Percentiles rank a stretch among this genome's conserved stretches.
phyloP scores from a whole-genome alignment of 2,113 vertebrate genomes.

The Cavia porcellus region DNA sequence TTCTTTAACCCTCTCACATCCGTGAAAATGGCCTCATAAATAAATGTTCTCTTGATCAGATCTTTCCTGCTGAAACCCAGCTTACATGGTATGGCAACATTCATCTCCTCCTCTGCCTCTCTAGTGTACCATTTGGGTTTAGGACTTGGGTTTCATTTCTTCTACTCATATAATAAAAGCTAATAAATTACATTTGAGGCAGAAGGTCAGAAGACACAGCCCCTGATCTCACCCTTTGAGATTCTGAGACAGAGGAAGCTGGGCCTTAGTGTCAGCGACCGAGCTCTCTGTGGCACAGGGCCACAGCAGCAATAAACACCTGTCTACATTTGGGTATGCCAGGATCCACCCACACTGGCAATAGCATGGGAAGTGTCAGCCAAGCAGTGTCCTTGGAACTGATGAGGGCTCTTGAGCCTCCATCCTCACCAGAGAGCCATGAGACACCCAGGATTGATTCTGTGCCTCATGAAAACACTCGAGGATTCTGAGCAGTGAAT shows the following conservation, averaged over 20 bases:
- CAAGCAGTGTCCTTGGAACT: not conserved
- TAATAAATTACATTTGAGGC: not conserved
- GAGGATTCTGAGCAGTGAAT: not conserved
- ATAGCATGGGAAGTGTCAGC: not conserved
- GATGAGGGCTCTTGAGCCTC: not conserved
- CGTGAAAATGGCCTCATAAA: not conserved
- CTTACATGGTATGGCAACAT: not conserved
- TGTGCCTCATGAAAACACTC: not conserved
- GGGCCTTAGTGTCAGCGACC: not conserved
- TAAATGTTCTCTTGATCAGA: not conserved
- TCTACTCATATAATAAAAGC: not conserved
- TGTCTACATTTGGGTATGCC: not conserved
- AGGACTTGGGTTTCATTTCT: not conserved
- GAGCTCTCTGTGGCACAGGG: not conserved
- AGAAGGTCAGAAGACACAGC: not conserved
- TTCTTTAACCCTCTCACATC: not conserved
- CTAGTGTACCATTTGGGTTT: not conserved
- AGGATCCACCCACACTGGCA: not conserved
- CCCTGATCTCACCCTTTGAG: not conserved
- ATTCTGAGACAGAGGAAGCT: conserved; percentile 2
- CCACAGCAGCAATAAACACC: not conserved
- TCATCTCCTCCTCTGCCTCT: not conserved
- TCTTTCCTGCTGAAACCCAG: not conserved
- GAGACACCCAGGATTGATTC: not conserved
- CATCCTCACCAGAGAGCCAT: not conserved